Evolutionary conservation across 2,888 invertebrate genomes (phyloP).

Genomic region (Gymnosoma rotundatum): DNA sequence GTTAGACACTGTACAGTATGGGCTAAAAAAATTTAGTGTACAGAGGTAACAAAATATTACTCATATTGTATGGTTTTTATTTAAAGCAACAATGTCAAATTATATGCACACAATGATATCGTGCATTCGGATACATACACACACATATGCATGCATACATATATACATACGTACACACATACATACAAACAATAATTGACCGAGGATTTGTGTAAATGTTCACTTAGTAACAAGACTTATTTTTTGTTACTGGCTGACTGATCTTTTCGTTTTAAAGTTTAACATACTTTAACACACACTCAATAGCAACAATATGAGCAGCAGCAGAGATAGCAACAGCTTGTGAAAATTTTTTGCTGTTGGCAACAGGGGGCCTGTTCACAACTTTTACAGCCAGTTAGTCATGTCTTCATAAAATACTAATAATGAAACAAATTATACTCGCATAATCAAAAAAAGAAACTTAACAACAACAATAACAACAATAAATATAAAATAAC

Average conservation of each 20-base stretch:
- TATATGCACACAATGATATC: slow-evolving; percentile 57
- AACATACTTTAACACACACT: neutral
- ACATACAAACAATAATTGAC: slow-evolving; percentile 35
- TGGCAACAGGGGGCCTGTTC: slow-evolving; percentile 52
- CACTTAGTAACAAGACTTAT: slow-evolving; percentile 63
- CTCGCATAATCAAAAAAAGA: slow-evolving; percentile 54
- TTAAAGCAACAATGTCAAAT: slow-evolving; percentile 57
- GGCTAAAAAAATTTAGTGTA: neutral
- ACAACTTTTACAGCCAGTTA: slow-evolving; percentile 23
- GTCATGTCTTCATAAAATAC: slow-evolving; percentile 37
- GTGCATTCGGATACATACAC: neutral
- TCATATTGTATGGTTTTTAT: slow-evolving; percentile 39
- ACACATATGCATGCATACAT: slow-evolving; percentile 44
- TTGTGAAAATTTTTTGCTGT: slow-evolving; percentile 41
- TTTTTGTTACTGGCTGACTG: slow-evolving; percentile 27
- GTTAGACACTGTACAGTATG: slow-evolving; percentile 20
- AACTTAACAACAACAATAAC: slow-evolving; percentile 44
- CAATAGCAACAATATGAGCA: slow-evolving; percentile 2
- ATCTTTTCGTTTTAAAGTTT: slow-evolving; percentile 10
- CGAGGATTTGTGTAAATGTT: slow-evolving; percentile 59
- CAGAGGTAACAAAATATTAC: slow-evolving; percentile 37
- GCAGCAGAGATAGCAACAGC: slow-evolving; percentile 18
- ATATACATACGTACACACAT: neutral
- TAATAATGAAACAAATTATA: slow-evolving; percentile 50
- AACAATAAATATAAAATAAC: neutral